Base-by-base conservation (phyloP, 1,140 invertebrate species). In the Camponotus vicinus region DNA sequence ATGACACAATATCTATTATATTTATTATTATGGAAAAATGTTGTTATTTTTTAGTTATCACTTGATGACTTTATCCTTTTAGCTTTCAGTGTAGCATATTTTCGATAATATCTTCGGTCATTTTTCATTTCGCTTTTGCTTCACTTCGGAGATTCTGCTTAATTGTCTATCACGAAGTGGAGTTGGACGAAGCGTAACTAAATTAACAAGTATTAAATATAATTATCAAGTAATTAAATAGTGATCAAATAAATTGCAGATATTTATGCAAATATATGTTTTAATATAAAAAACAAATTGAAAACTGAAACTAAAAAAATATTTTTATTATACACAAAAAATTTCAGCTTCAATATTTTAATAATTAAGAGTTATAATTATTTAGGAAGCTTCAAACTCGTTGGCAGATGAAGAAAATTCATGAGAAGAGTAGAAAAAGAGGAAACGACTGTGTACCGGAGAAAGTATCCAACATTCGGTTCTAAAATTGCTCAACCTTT, bases 391-490 rank as follows among this genome's bases (percentile, higher is more conserved):
- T 15, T 18, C 49, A 15, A 18, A 9, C 4, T 4, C 49, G n/a
- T n/a, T 55, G 9, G 27, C 21, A 63, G 18, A 18, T 55, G n/a
- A 61, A 78, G 57, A 85, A 34, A 63, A 89, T 80, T 55, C 71
- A 27, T 55, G 71, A 76, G 57, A 76, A 27, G 73, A 82, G 77
- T 87, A 82, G 80, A 27, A 27, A 86, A 89, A 91, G 80, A 89
- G 82, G 87, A 90, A 91, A 91, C 69, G 83, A 45, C 11, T 49
- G 77, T 63, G 55, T 55, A 55, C 34, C 69, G 79, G 90, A 90
- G 90, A 91, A 91, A 91, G 90, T 91, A 86, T 57, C 63, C 9
- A 77, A 90, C 83, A 78, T 90, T 6, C 15, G 78, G 34, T 45
- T 85, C 63, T 89, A 90, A 83, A 91, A 89, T 88, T 90, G 73